Percentiles rank a stretch among this genome's conserved stretches.
Conservation (phyloP, 2,888 invertebrate species). For the Crioceris asparagi region DNA sequence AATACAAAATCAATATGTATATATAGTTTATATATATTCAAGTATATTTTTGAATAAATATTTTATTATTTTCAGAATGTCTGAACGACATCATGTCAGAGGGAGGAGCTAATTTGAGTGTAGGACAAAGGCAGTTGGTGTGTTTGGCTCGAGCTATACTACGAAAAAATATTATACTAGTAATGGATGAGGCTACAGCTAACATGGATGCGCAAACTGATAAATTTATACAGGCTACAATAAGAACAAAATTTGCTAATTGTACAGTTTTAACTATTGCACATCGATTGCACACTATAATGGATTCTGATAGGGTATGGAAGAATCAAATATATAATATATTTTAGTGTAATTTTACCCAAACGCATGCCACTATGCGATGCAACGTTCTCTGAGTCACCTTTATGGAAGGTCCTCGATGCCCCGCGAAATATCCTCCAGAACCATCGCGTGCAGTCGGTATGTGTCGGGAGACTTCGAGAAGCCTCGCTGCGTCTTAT, state of each 20-base stretch:
- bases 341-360: too few relatives aligned
- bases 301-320: constrained; percentile 46
- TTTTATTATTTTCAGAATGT: constrained; percentile 20
- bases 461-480: too few relatives aligned
- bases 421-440: too few relatives aligned
- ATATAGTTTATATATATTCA: too few relatives aligned
- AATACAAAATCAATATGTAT: too few relatives aligned
- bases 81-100: constrained; percentile 56
- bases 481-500: too few relatives aligned
- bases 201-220: constrained; percentile 50
- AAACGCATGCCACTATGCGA: too few relatives aligned
- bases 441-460: too few relatives aligned
- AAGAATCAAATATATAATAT: too few relatives aligned
- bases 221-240: constrained; percentile 44
- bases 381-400: too few relatives aligned
- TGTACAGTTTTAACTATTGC: constrained; percentile 55
- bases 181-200: constrained; percentile 51
- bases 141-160: constrained; percentile 72
- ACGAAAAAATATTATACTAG: constrained; percentile 58
- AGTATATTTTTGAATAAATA: too few relatives aligned
- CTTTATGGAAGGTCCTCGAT: too few relatives aligned
- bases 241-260: constrained; percentile 42
- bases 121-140: constrained; percentile 70
- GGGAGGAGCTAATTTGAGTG: constrained; percentile 65
- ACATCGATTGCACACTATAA: constrained; percentile 54